These are phyloP conservation scores for Diaperis boleti DNA, from an alignment of 2,888 invertebrate genomes.

Conservation along the genomic window DNA sequence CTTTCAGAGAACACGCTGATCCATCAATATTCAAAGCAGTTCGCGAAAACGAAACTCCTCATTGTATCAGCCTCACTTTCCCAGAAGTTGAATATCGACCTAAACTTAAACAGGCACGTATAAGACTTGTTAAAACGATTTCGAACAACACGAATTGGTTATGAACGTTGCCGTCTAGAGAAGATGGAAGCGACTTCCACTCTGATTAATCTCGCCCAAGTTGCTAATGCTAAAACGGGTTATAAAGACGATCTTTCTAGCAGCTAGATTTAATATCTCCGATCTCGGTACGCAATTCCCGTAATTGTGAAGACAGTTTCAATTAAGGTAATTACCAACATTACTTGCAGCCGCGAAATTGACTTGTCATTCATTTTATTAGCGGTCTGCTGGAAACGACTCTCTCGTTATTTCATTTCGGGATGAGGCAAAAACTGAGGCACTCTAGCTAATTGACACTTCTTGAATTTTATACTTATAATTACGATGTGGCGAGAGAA, in stretches of 20 bases:
- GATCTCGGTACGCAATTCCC: background rate
- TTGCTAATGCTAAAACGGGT: slow-evolving; percentile 17
- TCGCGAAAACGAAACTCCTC: slow-evolving; percentile 5
- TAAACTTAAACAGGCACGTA: slow-evolving; percentile 11
- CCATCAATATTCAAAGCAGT: too few relatives aligned
- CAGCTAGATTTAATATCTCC: slow-evolving; percentile 1
- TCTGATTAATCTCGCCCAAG: slow-evolving; percentile 23
- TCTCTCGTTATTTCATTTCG: too few relatives aligned
- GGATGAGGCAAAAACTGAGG: too few relatives aligned
- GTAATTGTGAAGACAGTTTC: slow-evolving; percentile 3
- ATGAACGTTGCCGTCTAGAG: slow-evolving; percentile 10
- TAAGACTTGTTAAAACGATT: slow-evolving; percentile 20
- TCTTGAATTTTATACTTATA: too few relatives aligned
- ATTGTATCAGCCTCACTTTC: slow-evolving; percentile 8
- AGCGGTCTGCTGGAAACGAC: too few relatives aligned
- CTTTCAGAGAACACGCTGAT: too few relatives aligned
- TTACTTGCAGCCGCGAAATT: background rate
- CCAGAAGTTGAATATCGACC: slow-evolving; percentile 10
- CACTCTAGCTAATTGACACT: too few relatives aligned
- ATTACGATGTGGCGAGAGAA: too few relatives aligned
- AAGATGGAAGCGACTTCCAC: slow-evolving; percentile 19
- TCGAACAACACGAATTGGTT: slow-evolving; percentile 17
- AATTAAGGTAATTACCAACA: slow-evolving; percentile 2
- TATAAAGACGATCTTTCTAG: slow-evolving; percentile 15
- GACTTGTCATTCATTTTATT: too few relatives aligned